These are phyloP conservation scores for Eucera pruinosa DNA, from an alignment of 2,888 invertebrate genomes.

Conservation along the genomic window DNA sequence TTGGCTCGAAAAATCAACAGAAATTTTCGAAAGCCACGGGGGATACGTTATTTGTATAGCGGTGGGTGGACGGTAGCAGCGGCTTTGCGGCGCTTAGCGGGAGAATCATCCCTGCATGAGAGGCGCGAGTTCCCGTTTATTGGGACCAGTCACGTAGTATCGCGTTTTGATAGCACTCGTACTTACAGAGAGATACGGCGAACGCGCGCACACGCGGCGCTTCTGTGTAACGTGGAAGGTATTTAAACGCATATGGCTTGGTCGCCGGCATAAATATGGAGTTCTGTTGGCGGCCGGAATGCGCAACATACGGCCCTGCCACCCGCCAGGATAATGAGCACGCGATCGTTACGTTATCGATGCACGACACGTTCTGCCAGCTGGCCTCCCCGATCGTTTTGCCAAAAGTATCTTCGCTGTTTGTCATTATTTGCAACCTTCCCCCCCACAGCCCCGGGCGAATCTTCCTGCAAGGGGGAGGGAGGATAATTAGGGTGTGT, in stretches of 20 bases:
- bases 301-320: slow-evolving; percentile 62
- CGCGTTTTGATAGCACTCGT: slow-evolving; percentile 18
- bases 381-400: slow-evolving; percentile 48
- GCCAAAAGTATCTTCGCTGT: slow-evolving; percentile 39
- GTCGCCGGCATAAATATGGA: slow-evolving; percentile 59
- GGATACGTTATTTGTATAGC: too few species aligned
- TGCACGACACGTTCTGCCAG: slow-evolving; percentile 60
- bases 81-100: too few species aligned
- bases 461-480: neutral
- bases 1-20: too few species aligned
- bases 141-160: slow-evolving; percentile 56
- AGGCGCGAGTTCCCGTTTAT: slow-evolving; percentile 5
- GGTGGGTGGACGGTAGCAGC: too few species aligned
- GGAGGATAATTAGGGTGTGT: neutral
- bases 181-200: slow-evolving; percentile 14
- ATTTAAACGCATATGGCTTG: slow-evolving; percentile 67
- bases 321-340: slow-evolving; percentile 59
- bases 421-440: slow-evolving; percentile 31
- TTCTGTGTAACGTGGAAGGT: slow-evolving; percentile 22
- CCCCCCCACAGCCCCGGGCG: neutral
- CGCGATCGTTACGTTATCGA: slow-evolving; percentile 69
- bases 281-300: slow-evolving; percentile 55
- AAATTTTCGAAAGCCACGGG: too few species aligned
- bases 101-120: too few species aligned
- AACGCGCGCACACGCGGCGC: neutral